Base-by-base conservation (phyloP, 2,113 vertebrate genomes). In the Prolemur simus region DNA sequence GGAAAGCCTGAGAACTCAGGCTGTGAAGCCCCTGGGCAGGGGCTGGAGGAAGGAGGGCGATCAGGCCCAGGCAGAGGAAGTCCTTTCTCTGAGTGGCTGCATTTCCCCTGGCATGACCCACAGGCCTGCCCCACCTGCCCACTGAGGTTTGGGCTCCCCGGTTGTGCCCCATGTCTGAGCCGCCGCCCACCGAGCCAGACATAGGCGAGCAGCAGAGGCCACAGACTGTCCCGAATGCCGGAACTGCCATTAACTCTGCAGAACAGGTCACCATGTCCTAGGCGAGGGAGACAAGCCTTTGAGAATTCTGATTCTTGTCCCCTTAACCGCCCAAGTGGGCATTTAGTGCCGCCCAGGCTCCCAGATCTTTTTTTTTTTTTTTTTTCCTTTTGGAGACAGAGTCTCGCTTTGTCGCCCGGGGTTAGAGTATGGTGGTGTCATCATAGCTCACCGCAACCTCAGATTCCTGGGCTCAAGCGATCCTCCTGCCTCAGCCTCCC, bases 221-320 rank as follows among this genome's bases (percentile, higher is more conserved):
- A 3, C 27, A 27, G 34, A 54, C n/a, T 15, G 11, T 27, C 0
- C 0, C 9, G 42, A 56, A 27, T 3, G 39, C 64, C 64, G 74
- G 34, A 69, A 42, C 29, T 37, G 18, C 11, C 1, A 18, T 17
- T 25, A n/a, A 1, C 54, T 58, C 58, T 66, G 29, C 5, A 6
- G 13, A 54, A 20, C 17, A 15, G 64, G 21, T 49, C 68, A 23
- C 49, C 5, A 20, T 37, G 11, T 18, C 39, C 42, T 12, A 4
- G 1, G 20, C 52, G 52, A 60, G 54, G 6, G 32, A 87, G 74
- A 80, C 29, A 63, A 87, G 71, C 82, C 77, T 95, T 76, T 47
- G 76, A 52, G 32, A 96, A 86, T 88, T 74, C 76, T 78, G 52
- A 63, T 13, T 18, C 87, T 54, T 89, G n/a, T 12, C 49, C 32